Conservation (phyloP, 2,797 vertebrate species). For the Novumbra hubbsi region DNA sequence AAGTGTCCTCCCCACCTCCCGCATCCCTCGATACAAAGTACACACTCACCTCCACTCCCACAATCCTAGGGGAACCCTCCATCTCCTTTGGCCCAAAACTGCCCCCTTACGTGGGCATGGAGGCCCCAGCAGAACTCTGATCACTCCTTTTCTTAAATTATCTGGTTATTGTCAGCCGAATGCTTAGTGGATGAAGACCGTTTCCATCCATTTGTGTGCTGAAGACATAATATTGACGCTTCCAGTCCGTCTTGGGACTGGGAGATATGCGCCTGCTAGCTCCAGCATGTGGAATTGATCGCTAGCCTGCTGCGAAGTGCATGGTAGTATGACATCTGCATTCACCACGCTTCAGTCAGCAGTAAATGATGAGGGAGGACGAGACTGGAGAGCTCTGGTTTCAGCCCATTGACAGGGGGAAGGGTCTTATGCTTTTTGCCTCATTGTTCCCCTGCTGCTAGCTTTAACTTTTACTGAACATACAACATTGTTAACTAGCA, state of each 20-base stretch:
- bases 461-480: conserved; percentile 15
- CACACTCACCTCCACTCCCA: conserved; percentile 9
- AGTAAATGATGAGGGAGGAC: conserved; percentile 32
- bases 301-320: conserved; percentile 42
- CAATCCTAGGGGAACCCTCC: neutral
- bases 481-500: neutral
- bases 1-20: neutral
- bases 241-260: conserved; percentile 22
- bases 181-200: conserved; percentile 27
- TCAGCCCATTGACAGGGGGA: conserved; percentile 42
- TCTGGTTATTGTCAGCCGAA: conserved; percentile 38
- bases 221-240: conserved; percentile 32
- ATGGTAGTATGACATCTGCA: conserved; percentile 51
- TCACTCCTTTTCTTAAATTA: conserved; percentile 11
- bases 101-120: neutral
- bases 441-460: conserved; percentile 24
- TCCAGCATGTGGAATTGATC: conserved; percentile 58
- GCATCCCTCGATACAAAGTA: conserved; percentile 3
- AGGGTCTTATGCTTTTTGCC: conserved; percentile 27
- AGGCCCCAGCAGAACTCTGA: neutral
- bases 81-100: neutral
- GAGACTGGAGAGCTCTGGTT: conserved; percentile 50
- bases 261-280: conserved; percentile 27
- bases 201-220: conserved; percentile 34
- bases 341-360: conserved; percentile 62